These are phyloP conservation scores for Oryzias woworae DNA, from an alignment of 2,113 vertebrate species.

Conservation along the genomic window DNA sequence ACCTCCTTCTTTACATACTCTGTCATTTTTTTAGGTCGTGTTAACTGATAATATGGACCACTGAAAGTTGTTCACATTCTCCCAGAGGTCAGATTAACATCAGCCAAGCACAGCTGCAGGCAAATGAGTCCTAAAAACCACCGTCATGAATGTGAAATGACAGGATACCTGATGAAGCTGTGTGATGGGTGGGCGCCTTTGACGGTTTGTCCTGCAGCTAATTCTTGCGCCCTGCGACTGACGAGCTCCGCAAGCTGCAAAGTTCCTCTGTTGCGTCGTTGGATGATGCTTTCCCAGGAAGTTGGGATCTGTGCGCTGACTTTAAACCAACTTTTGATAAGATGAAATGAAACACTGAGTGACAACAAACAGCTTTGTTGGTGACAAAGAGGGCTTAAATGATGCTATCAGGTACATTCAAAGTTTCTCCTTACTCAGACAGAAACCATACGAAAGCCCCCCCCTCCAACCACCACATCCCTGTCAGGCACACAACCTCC, in stretches of 20 bases:
- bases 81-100: slow-evolving; percentile 29
- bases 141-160: slow-evolving; percentile 13
- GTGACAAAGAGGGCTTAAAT: slow-evolving; percentile 50
- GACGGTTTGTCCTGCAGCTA: neutral
- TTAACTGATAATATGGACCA: neutral
- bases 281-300: neutral
- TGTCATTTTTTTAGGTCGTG: slow-evolving; percentile 1
- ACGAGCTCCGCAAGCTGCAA: too few species aligned
- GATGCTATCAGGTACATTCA: slow-evolving; percentile 71
- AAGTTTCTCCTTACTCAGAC: slow-evolving; percentile 44
- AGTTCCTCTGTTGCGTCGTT: too few species aligned
- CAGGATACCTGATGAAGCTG: slow-evolving; percentile 16
- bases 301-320: neutral
- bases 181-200: neutral
- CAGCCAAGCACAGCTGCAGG: slow-evolving; percentile 31
- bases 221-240: neutral
- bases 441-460: slow-evolving; percentile 30
- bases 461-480: slow-evolving; percentile 11
- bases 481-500: slow-evolving; percentile 28
- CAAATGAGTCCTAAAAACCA: slow-evolving; percentile 32
- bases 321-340: neutral
- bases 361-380: slow-evolving; percentile 66
- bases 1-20: too few species aligned
- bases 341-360: slow-evolving; percentile 40
- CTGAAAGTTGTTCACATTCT: slow-evolving; percentile 21